Conservation (phyloP, 2,797 vertebrate species). For the Manis pentadactyla region DNA sequence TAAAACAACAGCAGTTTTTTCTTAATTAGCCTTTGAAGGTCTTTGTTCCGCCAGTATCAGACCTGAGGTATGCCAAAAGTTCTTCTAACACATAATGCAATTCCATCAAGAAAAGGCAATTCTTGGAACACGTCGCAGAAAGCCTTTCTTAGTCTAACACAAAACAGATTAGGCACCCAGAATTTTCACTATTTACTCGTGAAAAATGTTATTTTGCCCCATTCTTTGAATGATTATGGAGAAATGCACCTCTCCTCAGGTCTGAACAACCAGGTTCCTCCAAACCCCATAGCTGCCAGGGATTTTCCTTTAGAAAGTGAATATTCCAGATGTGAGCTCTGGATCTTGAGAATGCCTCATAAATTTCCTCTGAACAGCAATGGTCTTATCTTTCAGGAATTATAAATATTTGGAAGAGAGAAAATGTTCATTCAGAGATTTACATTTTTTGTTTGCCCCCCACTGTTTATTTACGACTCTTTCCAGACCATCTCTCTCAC, state of each 20-base stretch:
- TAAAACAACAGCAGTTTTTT: conserved; percentile 7
- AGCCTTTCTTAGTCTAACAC: not conserved
- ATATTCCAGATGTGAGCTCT: not conserved
- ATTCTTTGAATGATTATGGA: not conserved
- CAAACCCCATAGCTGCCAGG: not conserved
- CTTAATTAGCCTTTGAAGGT: not conserved
- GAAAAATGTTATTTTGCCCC: not conserved
- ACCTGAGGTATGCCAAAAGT: not conserved
- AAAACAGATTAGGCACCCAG: not conserved
- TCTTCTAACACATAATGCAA: not conserved
- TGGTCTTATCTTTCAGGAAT: not conserved
- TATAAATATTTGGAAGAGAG: not conserved
- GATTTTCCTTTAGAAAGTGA: not conserved
- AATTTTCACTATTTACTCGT: not conserved
- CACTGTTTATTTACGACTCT: not conserved
- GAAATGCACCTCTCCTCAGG: not conserved
- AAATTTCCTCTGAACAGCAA: not conserved
- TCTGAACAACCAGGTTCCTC: not conserved
- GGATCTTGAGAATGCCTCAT: not conserved
- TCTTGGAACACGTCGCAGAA: not conserved
- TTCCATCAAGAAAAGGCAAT: not conserved
- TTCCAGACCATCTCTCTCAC: not conserved
- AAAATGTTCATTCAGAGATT: not conserved
- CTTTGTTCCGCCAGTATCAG: not conserved
- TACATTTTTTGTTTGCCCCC: not conserved